These are phyloP conservation scores for Brachystomella parvula DNA, from an alignment of 1,140 invertebrate species.

Conservation along the genomic window DNA sequence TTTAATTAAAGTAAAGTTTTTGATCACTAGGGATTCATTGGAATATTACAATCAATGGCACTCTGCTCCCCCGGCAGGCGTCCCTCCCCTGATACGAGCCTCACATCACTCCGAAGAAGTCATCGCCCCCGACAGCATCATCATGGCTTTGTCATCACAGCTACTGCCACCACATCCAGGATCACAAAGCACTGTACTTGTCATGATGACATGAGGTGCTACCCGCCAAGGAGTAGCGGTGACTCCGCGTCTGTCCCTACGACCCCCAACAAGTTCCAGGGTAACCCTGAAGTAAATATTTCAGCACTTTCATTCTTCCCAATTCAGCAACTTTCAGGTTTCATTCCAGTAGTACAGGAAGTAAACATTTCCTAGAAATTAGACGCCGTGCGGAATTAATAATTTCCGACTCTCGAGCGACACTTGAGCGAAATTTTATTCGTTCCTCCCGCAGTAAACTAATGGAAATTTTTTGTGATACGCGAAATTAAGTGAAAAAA, in stretches of 20 bases:
- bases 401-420: no score
- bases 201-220: neutral
- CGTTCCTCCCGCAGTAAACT: neutral
- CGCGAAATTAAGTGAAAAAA: neutral
- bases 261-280: constrained; percentile 11
- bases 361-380: no score
- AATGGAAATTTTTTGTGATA: neutral
- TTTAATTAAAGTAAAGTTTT: neutral
- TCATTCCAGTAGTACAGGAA: neutral
- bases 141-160: constrained; percentile 7
- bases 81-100: neutral
- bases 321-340: neutral
- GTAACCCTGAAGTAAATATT: constrained; percentile 21
- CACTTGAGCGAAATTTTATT: neutral
- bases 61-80: neutral
- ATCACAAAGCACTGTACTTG: neutral
- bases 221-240: neutral
- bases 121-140: constrained; percentile 8
- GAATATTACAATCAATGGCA: constrained; percentile 5
- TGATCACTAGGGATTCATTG: constrained; percentile 12
- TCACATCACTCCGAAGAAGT: neutral
- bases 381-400: neutral
- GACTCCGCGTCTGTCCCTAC: neutral
- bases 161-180: neutral
- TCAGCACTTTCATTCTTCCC: neutral